Percentiles rank a stretch among this genome's conserved stretches.
Conservation (phyloP, 2,113 vertebrate species). For the Pangasianodon gigas region DNA sequence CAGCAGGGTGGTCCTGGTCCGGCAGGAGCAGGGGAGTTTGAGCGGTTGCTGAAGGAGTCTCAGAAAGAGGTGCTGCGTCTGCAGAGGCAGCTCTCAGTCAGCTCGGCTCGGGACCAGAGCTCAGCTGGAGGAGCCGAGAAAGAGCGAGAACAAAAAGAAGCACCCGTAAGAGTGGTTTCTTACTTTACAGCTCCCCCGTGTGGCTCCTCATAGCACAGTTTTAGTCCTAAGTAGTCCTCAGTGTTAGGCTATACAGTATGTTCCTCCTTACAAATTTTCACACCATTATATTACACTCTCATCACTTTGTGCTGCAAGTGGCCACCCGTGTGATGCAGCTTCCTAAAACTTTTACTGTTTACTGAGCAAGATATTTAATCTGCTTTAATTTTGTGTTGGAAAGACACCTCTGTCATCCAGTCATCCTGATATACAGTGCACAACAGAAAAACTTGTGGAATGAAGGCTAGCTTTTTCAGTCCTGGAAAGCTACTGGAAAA, state of each 20-base stretch:
- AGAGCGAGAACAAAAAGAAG: constrained; percentile 34
- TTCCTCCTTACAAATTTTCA: not conserved
- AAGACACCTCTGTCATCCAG: not conserved
- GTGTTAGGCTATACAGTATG: not conserved
- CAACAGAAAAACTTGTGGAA: not conserved
- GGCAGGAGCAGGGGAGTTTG: constrained; percentile 76
- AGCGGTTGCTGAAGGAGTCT: constrained; percentile 87
- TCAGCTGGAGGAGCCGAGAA: constrained; percentile 23
- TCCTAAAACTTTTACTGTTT: not conserved
- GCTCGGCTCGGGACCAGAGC: constrained; percentile 60
- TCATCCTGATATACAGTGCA: not conserved
- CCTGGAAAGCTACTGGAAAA: not conserved
- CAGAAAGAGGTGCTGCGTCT: constrained; percentile 92
- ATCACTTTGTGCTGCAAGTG: not conserved
- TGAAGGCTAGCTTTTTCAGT: not conserved
- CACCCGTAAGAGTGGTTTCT: constrained; percentile 34
- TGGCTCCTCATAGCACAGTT: not conserved
- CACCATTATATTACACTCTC: not conserved
- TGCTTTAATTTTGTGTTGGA: not conserved
- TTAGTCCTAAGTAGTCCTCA: not conserved
- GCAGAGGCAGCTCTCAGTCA: constrained; percentile 90
- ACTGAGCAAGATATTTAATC: not conserved
- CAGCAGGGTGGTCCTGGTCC: constrained; percentile 66
- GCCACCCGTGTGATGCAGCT: not conserved
- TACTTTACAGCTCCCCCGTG: not conserved